A percentile compares a stretch with the other conserved stretches of the same genome.
These are phyloP conservation scores for Podarcis siculus DNA, from an alignment of 2,797 vertebrate species.

Conservation along the genomic window DNA sequence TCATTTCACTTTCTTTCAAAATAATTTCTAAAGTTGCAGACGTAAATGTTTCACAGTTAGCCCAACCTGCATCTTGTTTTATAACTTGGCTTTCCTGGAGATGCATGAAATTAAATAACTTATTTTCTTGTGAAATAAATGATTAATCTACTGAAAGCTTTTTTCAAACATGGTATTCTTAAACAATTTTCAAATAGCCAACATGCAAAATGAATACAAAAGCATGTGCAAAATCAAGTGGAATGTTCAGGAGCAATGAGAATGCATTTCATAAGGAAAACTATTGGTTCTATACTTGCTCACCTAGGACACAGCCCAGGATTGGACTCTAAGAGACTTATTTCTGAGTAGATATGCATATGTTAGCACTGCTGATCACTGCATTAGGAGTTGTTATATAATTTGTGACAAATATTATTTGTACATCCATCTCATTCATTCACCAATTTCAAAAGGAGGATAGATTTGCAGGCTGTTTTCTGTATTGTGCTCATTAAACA, in stretches of 20 bases:
- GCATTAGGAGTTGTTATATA: neutral
- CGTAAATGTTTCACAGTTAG: slow-evolving; percentile 39
- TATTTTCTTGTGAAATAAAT: slow-evolving; percentile 63
- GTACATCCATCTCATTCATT: slow-evolving; percentile 8
- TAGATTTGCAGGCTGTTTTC: neutral
- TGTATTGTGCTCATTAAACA: neutral
- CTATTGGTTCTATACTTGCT: neutral
- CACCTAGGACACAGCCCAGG: too few species aligned
- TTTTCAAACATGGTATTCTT: slow-evolving; percentile 45
- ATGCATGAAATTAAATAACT: slow-evolving; percentile 52
- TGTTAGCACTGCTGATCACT: neutral
- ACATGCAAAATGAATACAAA: slow-evolving; percentile 56
- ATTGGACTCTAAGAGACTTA: neutral
- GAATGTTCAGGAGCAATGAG: slow-evolving; percentile 43
- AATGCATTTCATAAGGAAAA: slow-evolving; percentile 32
- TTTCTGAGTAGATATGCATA: neutral
- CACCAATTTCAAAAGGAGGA: neutral
- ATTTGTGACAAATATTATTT: slow-evolving; percentile 27
- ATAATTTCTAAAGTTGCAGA: neutral
- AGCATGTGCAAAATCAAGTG: slow-evolving; percentile 46
- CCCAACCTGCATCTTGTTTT: slow-evolving; percentile 47
- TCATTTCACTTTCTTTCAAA: neutral
- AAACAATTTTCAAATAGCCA: slow-evolving; percentile 51
- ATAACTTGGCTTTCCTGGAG: slow-evolving; percentile 31
- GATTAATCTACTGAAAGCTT: slow-evolving; percentile 63